A percentile compares a stretch with the other conserved stretches of the same genome.
Evolutionary conservation across 2,888 invertebrate species (phyloP).

Genomic region (Ditula angustiorana): DNA sequence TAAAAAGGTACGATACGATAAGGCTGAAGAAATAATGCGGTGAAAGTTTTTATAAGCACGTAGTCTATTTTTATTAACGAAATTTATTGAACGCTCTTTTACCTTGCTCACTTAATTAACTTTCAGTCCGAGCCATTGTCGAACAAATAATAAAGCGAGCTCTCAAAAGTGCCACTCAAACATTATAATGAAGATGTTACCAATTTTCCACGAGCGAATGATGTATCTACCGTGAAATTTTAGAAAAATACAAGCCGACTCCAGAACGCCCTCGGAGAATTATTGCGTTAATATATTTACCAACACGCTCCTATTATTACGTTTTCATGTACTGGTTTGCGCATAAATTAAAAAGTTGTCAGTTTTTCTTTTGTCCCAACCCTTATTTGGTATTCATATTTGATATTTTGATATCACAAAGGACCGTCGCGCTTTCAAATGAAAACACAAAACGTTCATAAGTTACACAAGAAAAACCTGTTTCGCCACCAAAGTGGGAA

Average conservation of each 20-base stretch:
- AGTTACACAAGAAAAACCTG: conserved; percentile 79
- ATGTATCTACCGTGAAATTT: conserved; percentile 83
- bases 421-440: conserved; percentile 76
- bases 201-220: conserved; percentile 74
- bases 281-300: conserved; percentile 84
- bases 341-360: conserved; percentile 84
- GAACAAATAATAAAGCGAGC: conserved; percentile 45
- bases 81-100: neutral
- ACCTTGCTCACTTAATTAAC: conserved; percentile 53
- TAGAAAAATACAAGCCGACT: conserved; percentile 72
- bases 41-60: conserved; percentile 53
- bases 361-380: conserved; percentile 83
- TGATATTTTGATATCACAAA: conserved; percentile 83
- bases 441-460: conserved; percentile 74
- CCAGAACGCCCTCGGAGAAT: conserved; percentile 74
- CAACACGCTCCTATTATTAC: conserved; percentile 84
- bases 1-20: conserved; percentile 60
- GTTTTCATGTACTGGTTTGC: conserved; percentile 83
- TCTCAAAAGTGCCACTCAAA: conserved; percentile 51
- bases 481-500: conserved; percentile 73
- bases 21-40: conserved; percentile 62
- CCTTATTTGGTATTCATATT: conserved; percentile 86
- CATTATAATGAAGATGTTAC: conserved; percentile 74
- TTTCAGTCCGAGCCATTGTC: conserved; percentile 53
- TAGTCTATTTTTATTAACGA: conserved; percentile 11